Conservation (phyloP, 2,797 vertebrate genomes). For the Chaetodon trifasciatus region DNA sequence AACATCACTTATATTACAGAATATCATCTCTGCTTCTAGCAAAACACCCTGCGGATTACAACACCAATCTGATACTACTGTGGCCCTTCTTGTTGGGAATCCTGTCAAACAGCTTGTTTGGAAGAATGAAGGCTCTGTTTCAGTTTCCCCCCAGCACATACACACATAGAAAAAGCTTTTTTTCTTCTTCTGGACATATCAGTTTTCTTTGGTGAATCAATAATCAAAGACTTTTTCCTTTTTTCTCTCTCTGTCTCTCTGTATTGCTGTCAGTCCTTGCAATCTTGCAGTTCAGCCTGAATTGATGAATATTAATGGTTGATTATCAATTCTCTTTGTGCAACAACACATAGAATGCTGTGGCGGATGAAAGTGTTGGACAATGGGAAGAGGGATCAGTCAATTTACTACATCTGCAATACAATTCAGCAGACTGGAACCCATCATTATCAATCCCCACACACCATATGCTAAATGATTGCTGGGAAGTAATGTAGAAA, state of each 20-base stretch:
- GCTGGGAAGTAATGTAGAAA: slow-evolving; percentile 44
- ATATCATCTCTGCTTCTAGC: slow-evolving; percentile 40
- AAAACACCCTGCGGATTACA: slow-evolving; percentile 37
- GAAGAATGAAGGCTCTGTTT: slow-evolving; percentile 63
- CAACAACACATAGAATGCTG: slow-evolving; percentile 71
- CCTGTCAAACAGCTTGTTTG: slow-evolving; percentile 73
- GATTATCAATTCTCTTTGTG: slow-evolving; percentile 83
- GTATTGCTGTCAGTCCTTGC: slow-evolving; percentile 72
- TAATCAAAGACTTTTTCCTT: slow-evolving; percentile 78
- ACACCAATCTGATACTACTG: slow-evolving; percentile 39
- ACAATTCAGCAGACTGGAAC: slow-evolving; percentile 51
- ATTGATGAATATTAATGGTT: slow-evolving; percentile 82
- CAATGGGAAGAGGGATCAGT: slow-evolving; percentile 75
- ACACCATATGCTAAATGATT: slow-evolving; percentile 63
- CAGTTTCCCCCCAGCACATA: slow-evolving; percentile 29
- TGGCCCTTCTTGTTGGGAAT: slow-evolving; percentile 54
- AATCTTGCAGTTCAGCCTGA: slow-evolving; percentile 65
- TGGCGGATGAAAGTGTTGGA: slow-evolving; percentile 74
- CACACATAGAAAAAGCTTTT: slow-evolving; percentile 45
- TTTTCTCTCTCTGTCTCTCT: slow-evolving; percentile 17
- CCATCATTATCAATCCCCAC: slow-evolving; percentile 72
- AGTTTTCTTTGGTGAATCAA: slow-evolving; percentile 77
- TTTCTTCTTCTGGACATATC: slow-evolving; percentile 55
- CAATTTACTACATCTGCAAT: slow-evolving; percentile 71
- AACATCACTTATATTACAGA: slow-evolving; percentile 26